Evolutionary conservation across 2,113 vertebrate genomes (phyloP).

Genomic region (Synodontis membranacea): DNA sequence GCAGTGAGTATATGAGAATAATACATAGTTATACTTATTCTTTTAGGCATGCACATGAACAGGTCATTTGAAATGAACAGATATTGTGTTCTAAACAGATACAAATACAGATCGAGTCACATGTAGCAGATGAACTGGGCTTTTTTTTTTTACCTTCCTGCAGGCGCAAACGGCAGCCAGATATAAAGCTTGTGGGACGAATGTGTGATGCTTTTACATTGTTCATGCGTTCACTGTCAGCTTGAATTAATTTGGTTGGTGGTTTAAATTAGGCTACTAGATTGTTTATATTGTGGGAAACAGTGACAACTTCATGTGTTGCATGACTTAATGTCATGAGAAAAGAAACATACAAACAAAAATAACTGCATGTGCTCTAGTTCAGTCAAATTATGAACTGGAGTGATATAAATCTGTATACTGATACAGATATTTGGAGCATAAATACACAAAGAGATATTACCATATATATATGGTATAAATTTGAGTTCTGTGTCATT

Average conservation of each 20-base stretch:
- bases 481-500: not conserved
- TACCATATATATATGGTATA: too few species aligned
- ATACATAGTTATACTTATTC: not conserved
- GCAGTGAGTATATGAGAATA: constrained; percentile 66
- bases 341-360: not conserved
- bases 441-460: not conserved
- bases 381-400: not conserved
- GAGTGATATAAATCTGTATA: not conserved
- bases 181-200: not conserved
- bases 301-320: not conserved
- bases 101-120: not conserved
- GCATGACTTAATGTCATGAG: too few species aligned
- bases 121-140: not conserved
- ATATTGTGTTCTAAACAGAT: not conserved
- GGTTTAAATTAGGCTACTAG: not conserved
- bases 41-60: not conserved
- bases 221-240: not conserved
- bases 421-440: not conserved
- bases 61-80: not conserved
- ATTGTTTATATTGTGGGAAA: not conserved
- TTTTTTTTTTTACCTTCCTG: not conserved
- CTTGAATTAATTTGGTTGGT: not conserved
- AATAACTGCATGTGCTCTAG: not conserved
- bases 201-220: not conserved
- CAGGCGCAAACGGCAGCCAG: not conserved